These are phyloP conservation scores for Cotesia vestalis DNA, from an alignment of 1,140 invertebrate species.

Conservation along the genomic window DNA sequence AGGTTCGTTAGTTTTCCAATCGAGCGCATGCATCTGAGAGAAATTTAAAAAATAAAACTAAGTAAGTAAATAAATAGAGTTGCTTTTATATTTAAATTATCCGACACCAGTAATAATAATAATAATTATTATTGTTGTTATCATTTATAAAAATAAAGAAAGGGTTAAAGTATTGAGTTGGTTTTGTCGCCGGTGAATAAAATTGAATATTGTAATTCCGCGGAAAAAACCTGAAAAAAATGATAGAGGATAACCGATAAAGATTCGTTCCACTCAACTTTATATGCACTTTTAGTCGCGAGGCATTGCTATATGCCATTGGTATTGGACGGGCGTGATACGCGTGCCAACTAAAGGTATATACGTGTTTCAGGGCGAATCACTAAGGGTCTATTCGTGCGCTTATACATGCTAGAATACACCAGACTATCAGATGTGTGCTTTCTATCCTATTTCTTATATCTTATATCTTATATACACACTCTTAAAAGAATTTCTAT, in stretches of 20 bases:
- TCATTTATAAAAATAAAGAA: not conserved
- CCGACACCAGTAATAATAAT: no score
- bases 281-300: slow-evolving; percentile 34
- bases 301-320: slow-evolving; percentile 38
- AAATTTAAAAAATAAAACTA: not conserved
- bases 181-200: slow-evolving; percentile 10
- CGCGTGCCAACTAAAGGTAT: slow-evolving; percentile 38
- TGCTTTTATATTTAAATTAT: no score
- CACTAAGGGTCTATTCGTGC: slow-evolving; percentile 11
- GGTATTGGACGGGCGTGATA: slow-evolving; percentile 38
- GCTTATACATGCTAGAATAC: not conserved
- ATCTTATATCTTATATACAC: not conserved
- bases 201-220: slow-evolving; percentile 42
- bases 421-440: not conserved
- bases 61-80: not conserved
- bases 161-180: not conserved
- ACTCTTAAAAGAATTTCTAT: no score
- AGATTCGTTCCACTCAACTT: slow-evolving; percentile 43
- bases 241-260: slow-evolving; percentile 43
- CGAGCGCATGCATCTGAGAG: not conserved
- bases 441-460: not conserved
- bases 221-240: slow-evolving; percentile 33
- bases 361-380: slow-evolving; percentile 25
- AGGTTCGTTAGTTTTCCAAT: slow-evolving; percentile 14
- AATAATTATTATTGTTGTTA: not conserved